A percentile compares a stretch with the other conserved stretches of the same genome.
Evolutionary conservation across 2,113 vertebrate species (phyloP).

Genomic region (Balaeniceps rex): DNA sequence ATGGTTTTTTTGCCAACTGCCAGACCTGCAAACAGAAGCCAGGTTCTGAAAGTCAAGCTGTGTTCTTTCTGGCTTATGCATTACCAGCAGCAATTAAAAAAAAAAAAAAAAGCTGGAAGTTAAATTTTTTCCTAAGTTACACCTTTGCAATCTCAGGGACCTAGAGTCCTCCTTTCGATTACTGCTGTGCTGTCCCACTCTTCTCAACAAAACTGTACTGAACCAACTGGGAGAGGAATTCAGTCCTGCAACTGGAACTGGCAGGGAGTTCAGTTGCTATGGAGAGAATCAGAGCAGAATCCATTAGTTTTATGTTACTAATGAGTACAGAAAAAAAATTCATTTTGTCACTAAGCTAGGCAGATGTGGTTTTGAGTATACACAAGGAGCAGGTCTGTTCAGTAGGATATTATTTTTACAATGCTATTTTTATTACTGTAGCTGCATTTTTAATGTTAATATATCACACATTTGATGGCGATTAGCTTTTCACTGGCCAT

Average conservation of each 20-base stretch:
- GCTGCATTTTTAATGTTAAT: not conserved
- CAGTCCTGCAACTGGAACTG: not conserved
- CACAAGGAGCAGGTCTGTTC: not conserved
- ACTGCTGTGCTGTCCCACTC: not conserved
- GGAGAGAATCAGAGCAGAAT: conserved; percentile 48
- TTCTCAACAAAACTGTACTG: not conserved
- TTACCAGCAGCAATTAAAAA: conserved; percentile 29
- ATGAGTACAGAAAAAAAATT: not conserved
- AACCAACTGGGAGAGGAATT: not conserved
- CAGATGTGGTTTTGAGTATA: conserved; percentile 1
- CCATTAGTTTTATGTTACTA: conserved; percentile 44
- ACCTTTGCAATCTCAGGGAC: not conserved
- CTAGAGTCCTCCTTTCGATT: not conserved
- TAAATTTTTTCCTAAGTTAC: conserved; percentile 15
- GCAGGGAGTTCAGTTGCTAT: conserved; percentile 44
- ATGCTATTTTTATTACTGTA: not conserved
- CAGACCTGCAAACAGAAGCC: conserved; percentile 45
- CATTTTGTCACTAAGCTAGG: conserved; percentile 22
- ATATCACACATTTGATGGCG: not conserved
- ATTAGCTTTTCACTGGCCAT: not conserved
- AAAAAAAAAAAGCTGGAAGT: not conserved
- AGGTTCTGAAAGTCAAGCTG: conserved; percentile 56
- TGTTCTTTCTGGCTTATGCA: conserved; percentile 30
- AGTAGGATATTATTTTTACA: not conserved
- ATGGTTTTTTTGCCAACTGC: not conserved